Conservation (phyloP, 2,888 invertebrate genomes). For the Drosophila anceps region DNA sequence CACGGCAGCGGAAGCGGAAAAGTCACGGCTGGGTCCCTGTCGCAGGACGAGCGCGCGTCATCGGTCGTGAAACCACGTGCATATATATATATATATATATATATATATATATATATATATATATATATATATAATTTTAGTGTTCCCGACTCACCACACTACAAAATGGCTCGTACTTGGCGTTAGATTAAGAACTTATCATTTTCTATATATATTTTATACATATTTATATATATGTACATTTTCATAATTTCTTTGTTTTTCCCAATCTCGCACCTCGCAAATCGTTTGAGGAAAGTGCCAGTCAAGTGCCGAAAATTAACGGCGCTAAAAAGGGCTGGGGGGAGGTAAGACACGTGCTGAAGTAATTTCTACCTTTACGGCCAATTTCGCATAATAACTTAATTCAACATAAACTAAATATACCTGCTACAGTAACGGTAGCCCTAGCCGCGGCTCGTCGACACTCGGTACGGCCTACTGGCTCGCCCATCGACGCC, state of each 20-base stretch:
- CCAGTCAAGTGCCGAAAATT: conserved; percentile 97
- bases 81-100: neutral
- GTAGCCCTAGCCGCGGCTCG: too few relatives aligned
- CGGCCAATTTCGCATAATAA: conserved; percentile 34
- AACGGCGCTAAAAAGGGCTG: conserved; percentile 94
- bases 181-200: conserved; percentile 34
- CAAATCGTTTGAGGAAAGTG: conserved; percentile 98
- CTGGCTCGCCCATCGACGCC: conserved; percentile 89
- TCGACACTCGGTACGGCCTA: too few relatives aligned
- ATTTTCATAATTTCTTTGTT: conserved; percentile 5
- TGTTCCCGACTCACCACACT: conserved; percentile 61
- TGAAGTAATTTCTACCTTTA: neutral
- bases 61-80: conserved; percentile 25
- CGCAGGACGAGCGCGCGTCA: conserved; percentile 64
- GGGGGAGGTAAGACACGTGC: conserved; percentile 90
- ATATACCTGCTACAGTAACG: too few relatives aligned
- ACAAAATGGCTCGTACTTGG: conserved; percentile 35
- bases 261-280: conserved; percentile 94
- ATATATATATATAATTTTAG: conserved; percentile 38
- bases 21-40: conserved; percentile 70
- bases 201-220: conserved; percentile 18
- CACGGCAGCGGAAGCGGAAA: conserved; percentile 76
- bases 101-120: neutral
- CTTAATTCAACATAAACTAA: conserved; percentile 50
- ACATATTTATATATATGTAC: too few relatives aligned